Evolutionary conservation across 2,888 invertebrate species (phyloP), one percentile per base, ranked within the genome.

Genomic region (Stenolophus ochropezus): DNA sequence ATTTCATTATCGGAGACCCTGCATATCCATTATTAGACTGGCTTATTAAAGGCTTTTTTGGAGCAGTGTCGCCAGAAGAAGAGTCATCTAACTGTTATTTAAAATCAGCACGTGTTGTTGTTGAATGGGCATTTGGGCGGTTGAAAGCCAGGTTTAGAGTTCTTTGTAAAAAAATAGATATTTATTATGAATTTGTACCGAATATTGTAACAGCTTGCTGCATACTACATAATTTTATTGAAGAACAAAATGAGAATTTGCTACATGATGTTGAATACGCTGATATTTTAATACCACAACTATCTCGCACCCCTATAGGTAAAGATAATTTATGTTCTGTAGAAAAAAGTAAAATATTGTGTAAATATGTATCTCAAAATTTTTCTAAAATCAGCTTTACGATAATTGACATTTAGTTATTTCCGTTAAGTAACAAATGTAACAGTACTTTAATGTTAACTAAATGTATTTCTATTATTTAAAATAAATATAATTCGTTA

Each of bases 101-200:
- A 14, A 83, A 82, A 79, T 51, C 65, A 11, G 83, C 74, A 51
- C 51, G 83, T 6, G 82, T 85, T 6, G 73, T 65, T 47, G 84
- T 85, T 0, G 85, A 85, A 83, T 83, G 83, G 47, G 84, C 84
- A 21, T 85, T 85, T 71, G 85, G 84, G 51, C 82, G 84, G 14
- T 77, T 84, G 16, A 84, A 84, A 83, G 84, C 82, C 5, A 61
- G 84, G 51, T 85, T 83, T 83, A 78, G 85, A 14, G 80, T 51
- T 16, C 65, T 84, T 14, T n/a, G 74, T 23, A 84, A 85, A 80
- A 77, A 74, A 77, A 82, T 5, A 18, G 84, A 85, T 81, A 71
- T 83, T 2, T 18, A 83, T 58, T 78, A 84, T 77, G 83, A 53
- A 77, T 84, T 83, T 83, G 78, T 83, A 25, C 83, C 83, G 27